A percentile compares a stretch with the other conserved stretches of the same genome.
Conservation (phyloP, 1,140 invertebrate genomes). For the Drosophila pallidifrons region DNA sequence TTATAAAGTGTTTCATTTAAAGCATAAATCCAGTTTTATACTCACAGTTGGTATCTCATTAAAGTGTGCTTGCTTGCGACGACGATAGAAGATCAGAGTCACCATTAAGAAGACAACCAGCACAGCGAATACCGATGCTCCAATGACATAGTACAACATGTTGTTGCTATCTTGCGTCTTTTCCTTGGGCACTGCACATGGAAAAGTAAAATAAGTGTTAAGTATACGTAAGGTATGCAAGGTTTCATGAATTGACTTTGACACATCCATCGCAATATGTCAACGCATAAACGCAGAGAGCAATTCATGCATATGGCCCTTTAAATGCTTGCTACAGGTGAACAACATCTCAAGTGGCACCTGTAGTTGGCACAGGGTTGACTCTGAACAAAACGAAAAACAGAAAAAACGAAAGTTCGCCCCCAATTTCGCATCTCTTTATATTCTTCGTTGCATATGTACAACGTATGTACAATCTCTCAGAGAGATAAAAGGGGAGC, state of each 20-base stretch:
- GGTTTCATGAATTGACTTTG: not conserved
- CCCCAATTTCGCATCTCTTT: constrained; percentile 79
- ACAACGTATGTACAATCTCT: not conserved
- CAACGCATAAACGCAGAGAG: constrained; percentile 8
- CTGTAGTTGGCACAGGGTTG: constrained; percentile 55
- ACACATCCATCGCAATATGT: constrained; percentile 10
- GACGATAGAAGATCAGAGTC: constrained; percentile 61
- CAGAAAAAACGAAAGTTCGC: constrained; percentile 83
- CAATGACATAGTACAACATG: constrained; percentile 64
- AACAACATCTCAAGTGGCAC: constrained; percentile 82
- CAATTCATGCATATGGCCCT: constrained; percentile 23
- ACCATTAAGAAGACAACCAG: constrained; percentile 53
- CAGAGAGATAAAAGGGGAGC: constrained; percentile 70
- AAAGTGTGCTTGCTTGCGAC: constrained; percentile 79
- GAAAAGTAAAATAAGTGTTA: not conserved
- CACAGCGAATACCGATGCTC: constrained; percentile 57
- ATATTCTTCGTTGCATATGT: constrained; percentile 35
- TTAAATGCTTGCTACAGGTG: constrained; percentile 71
- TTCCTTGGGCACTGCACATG: constrained; percentile 77
- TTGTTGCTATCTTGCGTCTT: constrained; percentile 68
- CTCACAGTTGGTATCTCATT: constrained; percentile 83
- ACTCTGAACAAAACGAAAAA: constrained; percentile 63
- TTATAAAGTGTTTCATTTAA: too few relatives aligned
- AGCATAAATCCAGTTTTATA: not conserved
- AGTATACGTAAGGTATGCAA: not conserved